A percentile compares a stretch with the other conserved stretches of the same genome.
These are phyloP conservation scores for Brachymystax lenok DNA, from an alignment of 2,797 vertebrate species.

Conservation along the genomic window DNA sequence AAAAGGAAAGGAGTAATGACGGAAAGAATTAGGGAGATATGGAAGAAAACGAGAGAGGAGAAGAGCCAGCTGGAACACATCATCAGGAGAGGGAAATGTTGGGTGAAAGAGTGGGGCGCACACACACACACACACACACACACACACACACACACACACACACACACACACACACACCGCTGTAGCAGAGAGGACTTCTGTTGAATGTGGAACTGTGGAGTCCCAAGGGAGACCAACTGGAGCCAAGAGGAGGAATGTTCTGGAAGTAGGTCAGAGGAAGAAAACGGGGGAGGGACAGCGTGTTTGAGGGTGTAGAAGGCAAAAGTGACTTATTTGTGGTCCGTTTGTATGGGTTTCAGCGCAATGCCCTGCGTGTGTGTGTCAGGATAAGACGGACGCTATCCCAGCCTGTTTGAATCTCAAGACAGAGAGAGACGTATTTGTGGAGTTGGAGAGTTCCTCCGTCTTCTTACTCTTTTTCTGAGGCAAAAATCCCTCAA, in stretches of 20 bases:
- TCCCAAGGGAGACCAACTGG: constrained; percentile 55
- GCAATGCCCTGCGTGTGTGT: constrained; percentile 22
- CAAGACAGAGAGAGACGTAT: constrained; percentile 35
- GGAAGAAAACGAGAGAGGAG: constrained; percentile 6
- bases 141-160: constrained; percentile 23
- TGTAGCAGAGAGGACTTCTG: constrained; percentile 40
- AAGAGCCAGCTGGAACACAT: not conserved
- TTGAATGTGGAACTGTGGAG: constrained; percentile 47
- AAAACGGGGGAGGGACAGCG: constrained; percentile 34
- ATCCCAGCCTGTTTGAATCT: constrained; percentile 16
- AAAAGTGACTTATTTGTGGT: constrained; percentile 33
- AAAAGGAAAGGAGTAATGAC: not conserved
- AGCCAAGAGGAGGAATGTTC: constrained; percentile 67
- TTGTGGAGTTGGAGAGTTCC: constrained; percentile 48
- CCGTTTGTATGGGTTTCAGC: constrained; percentile 32
- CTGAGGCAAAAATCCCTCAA: constrained; percentile 26
- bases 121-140: constrained; percentile 3
- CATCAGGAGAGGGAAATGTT: not conserved
- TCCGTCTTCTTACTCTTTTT: constrained; percentile 19
- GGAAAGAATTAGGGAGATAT: constrained; percentile 32
- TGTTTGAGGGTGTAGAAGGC: constrained; percentile 39
- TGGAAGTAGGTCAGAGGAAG: constrained; percentile 74
- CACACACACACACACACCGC: constrained; percentile 18
- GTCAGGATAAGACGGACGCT: constrained; percentile 22
- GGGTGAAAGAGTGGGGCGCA: not conserved